Evolutionary conservation across 2,888 invertebrate species (phyloP), one percentile per base, ranked within the genome.

Genomic region (Odontocerum albicorne): DNA sequence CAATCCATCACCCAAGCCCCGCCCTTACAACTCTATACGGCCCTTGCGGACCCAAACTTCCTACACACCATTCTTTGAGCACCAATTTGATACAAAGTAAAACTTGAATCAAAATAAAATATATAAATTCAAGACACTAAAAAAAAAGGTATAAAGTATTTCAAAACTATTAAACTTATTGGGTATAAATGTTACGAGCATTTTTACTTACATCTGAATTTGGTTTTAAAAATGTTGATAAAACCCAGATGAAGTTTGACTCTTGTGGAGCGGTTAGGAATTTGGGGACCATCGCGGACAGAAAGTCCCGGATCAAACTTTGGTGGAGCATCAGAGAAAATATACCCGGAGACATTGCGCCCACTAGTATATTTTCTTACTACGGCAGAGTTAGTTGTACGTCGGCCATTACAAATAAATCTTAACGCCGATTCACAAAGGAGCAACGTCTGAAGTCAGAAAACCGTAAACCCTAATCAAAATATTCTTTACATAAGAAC

Each of bases 21-120:
- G 79, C 80, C 80, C 77, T 80, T 78, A 81, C 79, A 80, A 77
- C 80, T 81, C 79, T 80, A 81, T 81, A 79, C 71, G 77, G 71
- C 71, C 64, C 66, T 67, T 65, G 68, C 67, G 71, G 68, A 63
- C 63, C 65, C 58, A 67, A 72, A 70, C 66, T 72, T 7, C 32
- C 32, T 17, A 2, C 15, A 13, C 6, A 8, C 20, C 35, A 20
- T 21, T n/a, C 13, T 20, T 4, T 21, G 35, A 17, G 21, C 46
- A 17, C 8, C 21, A 10, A 19, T n/a, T n/a, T n/a, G n/a, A n/a
- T 32, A 27, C 6, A 31, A 16, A 32, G 4, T 32, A 12, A 44
- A 44, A 13, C 12, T 15, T 12, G n/a, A n/a, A n/a, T n/a, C 7
- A 12, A 42, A 7, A 13, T 12, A 7, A 13, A 21, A 4, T 27